Evolutionary conservation across 2,113 vertebrate genomes (phyloP), one percentile per base, ranked within the genome.

Genomic region (Rafetus swinhoei): DNA sequence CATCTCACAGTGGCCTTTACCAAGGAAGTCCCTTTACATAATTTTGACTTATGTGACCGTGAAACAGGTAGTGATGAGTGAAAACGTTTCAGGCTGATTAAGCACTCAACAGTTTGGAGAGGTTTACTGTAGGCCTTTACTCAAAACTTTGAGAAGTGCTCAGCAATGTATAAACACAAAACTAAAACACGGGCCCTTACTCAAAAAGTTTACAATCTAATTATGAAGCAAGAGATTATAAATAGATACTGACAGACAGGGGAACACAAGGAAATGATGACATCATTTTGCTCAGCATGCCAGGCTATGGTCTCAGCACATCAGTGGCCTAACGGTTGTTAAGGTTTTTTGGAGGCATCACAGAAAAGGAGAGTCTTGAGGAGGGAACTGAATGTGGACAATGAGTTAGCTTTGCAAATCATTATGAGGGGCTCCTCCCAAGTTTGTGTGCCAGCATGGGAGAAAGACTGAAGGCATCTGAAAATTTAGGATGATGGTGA

Each of bases 291-390:
- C 22, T 87, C 24, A 32, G 27, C 86, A 59, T 24, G 4, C 69
- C 57, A 82, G 90, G 4, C 29, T 79, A 9, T 52, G 27, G 6
- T 57, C 39, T 77, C 22, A 27, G 39, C 74, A 77, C 24, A 50
- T 13, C 1, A 72, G 50, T 0, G 82, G 22, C 39, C 14, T 45
- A 50, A 35, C 13, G 2, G 87, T 10, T 57, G 45, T 74, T 60
- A 83, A 55, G 60, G 53, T 21, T 4, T 15, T 21, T 5, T 12
- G 21, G 80, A 84, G 89, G 24, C 4, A 45, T 79, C 35, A 79
- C 86, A 94, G 69, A 50, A 39, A 86, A 87, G 5, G 54, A 79
- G 9, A 81, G 82, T 81, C 84, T 86, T 52, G 91, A 88, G 87
- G 9, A 16, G 54, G 14, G 3, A 2, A 88, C 92, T 69, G 81